Evolutionary conservation across 2,113 vertebrate genomes (phyloP).

Genomic region (Notarius lentiginosus): DNA sequence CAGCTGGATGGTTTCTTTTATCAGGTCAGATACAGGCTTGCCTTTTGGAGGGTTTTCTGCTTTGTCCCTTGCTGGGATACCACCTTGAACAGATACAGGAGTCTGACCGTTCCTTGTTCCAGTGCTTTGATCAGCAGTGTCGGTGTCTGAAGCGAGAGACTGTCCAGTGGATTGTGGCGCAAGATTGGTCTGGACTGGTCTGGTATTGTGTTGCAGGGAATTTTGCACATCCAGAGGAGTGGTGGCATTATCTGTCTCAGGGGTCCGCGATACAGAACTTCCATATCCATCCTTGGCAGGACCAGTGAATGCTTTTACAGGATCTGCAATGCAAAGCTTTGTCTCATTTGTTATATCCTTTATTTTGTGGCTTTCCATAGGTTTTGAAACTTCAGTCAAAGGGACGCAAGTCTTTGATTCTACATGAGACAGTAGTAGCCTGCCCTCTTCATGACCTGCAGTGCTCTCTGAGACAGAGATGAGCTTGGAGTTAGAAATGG

Average conservation of each 20-base stretch:
- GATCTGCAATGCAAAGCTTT: conserved; percentile 7
- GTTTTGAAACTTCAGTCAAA: conserved; percentile 11
- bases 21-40: conserved; percentile 72
- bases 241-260: conserved; percentile 28
- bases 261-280: not conserved
- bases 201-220: conserved; percentile 17
- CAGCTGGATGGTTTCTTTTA: conserved; percentile 70
- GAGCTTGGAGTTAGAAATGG: conserved; percentile 25
- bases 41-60: conserved; percentile 54
- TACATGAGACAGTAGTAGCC: not conserved
- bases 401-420: not conserved
- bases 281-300: not conserved
- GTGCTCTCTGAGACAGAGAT: conserved; percentile 3
- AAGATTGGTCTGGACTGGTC: conserved; percentile 29
- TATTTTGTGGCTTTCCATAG: not conserved
- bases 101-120: conserved; percentile 44
- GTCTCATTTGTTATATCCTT: conserved; percentile 2
- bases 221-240: conserved; percentile 19
- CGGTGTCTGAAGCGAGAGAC: conserved; percentile 20
- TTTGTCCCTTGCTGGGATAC: conserved; percentile 40
- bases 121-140: conserved; percentile 42
- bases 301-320: not conserved
- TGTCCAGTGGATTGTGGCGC: conserved; percentile 17
- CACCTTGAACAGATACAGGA: not conserved
- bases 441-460: conserved; percentile 16